Conservation (phyloP, 2,888 invertebrate species). For the Allophyes oxyacanthae region DNA sequence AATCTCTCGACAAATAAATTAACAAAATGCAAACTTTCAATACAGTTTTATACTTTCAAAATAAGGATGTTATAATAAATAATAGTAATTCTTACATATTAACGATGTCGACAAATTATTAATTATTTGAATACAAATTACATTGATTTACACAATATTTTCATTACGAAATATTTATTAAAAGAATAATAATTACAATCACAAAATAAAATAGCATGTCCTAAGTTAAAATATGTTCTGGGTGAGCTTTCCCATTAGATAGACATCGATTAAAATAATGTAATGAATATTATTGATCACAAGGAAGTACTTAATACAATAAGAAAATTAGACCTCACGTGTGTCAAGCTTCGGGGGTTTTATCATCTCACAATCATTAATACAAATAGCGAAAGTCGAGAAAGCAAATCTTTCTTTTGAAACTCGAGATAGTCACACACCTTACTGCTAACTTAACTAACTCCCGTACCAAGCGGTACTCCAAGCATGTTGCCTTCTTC, state of each 20-base stretch:
- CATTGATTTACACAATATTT: conserved; percentile 67
- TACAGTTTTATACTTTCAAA: conserved; percentile 74
- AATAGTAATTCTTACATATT: conserved; percentile 70
- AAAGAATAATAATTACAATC: conserved; percentile 67
- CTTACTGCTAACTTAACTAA: conserved; percentile 78
- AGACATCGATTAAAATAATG: conserved; percentile 48
- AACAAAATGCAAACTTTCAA: conserved; percentile 81
- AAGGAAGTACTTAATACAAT: conserved; percentile 58
- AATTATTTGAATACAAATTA: conserved; percentile 74
- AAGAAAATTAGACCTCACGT: conserved; percentile 57
- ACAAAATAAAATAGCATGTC: conserved; percentile 71
- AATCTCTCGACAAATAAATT: conserved; percentile 88
- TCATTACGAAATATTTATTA: conserved; percentile 65
- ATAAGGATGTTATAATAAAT: conserved; percentile 81
- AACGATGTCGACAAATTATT: conserved; percentile 72
- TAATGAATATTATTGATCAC: conserved; percentile 51
- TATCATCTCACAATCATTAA: conserved; percentile 65
- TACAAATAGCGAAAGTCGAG: conserved; percentile 68
- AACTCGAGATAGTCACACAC: conserved; percentile 82
- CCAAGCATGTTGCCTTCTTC: conserved; percentile 57
- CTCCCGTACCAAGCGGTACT: conserved; percentile 81
- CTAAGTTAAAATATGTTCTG: conserved; percentile 70
- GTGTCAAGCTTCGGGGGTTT: conserved; percentile 75
- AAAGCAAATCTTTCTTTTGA: conserved; percentile 65
- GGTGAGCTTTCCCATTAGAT: conserved; percentile 54